Percentiles rank a stretch among this genome's conserved stretches.
Evolutionary conservation across 2,113 vertebrate species (phyloP).

Genomic region (Boulengeromyrus knoepffleri): DNA sequence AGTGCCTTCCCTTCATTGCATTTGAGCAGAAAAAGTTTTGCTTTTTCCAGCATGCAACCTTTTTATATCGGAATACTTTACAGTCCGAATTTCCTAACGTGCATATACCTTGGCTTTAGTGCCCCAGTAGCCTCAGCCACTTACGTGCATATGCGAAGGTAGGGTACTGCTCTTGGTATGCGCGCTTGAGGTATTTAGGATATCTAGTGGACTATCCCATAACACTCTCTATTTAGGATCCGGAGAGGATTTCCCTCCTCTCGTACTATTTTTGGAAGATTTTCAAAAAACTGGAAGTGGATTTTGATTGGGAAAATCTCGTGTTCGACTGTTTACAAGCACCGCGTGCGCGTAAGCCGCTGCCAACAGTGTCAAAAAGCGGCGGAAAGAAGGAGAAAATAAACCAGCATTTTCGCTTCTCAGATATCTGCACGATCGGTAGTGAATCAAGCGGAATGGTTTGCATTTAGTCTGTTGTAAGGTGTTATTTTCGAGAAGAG

Average conservation of each 20-base stretch:
- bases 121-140: conserved; percentile 49
- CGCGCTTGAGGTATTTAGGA: conserved; percentile 41
- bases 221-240: conserved; percentile 47
- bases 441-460: conserved; percentile 1
- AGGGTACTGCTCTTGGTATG: conserved; percentile 35
- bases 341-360: conserved; percentile 74
- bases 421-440: neutral
- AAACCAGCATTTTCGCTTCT: neutral
- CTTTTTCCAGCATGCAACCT: conserved; percentile 25
- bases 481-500: neutral
- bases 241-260: conserved; percentile 66
- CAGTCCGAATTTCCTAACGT: conserved; percentile 30
- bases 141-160: conserved; percentile 47
- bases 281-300: conserved; percentile 82
- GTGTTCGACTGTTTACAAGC: conserved; percentile 92
- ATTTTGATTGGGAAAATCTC: conserved; percentile 89
- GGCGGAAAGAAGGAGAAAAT: conserved; percentile 22
- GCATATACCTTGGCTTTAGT: conserved; percentile 45
- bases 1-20: conserved; percentile 40
- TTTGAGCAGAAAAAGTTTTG: conserved; percentile 47
- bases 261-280: conserved; percentile 82
- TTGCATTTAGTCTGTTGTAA: conserved; percentile 7
- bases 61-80: conserved; percentile 35
- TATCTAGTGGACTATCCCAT: conserved; percentile 44
- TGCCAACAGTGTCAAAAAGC: conserved; percentile 60